These are phyloP conservation scores for Unio pictorum DNA, from an alignment of 2,888 invertebrate genomes.

Conservation along the genomic window DNA sequence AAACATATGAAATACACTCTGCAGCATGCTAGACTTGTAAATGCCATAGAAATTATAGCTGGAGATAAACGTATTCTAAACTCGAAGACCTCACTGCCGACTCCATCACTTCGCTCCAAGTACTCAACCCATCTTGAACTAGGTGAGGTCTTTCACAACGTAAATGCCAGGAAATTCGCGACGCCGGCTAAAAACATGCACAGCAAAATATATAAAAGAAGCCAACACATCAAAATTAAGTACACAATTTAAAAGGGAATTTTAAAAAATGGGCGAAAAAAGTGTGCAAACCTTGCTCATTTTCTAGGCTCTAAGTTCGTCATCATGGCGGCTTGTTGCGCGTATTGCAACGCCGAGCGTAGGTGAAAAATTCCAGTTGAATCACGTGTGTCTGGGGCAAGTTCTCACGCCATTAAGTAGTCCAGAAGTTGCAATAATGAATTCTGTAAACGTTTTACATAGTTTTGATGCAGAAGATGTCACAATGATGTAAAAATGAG, in stretches of 20 bases:
- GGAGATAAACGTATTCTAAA: too few relatives aligned
- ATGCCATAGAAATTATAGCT: too few relatives aligned
- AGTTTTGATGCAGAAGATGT: neutral
- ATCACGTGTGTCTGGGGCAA: slow-evolving; percentile 49
- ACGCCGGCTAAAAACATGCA: neutral
- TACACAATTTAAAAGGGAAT: too few relatives aligned
- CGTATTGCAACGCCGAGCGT: slow-evolving; percentile 24
- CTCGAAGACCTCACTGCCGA: too few relatives aligned
- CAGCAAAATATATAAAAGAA: slow-evolving; percentile 2
- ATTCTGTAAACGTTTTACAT: neutral
- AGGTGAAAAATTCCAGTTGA: slow-evolving; percentile 50
- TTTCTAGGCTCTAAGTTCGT: slow-evolving; percentile 41
- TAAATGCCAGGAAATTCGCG: neutral
- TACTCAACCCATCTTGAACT: too few relatives aligned
- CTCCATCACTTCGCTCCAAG: too few relatives aligned
- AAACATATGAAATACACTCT: too few relatives aligned
- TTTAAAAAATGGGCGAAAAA: slow-evolving; percentile 9
- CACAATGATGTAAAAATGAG: neutral
- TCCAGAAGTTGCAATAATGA: slow-evolving; percentile 23
- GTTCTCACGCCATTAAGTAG: slow-evolving; percentile 34
- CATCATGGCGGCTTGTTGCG: slow-evolving; percentile 47
- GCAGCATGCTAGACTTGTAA: too few relatives aligned
- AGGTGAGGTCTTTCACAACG: too few relatives aligned
- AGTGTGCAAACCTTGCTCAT: slow-evolving; percentile 52
- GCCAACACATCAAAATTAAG: slow-evolving; percentile 1